A percentile compares a stretch with the other conserved stretches of the same genome.
Evolutionary conservation across 2,113 vertebrate genomes (phyloP).

Genomic region (Mohoua ochrocephala): DNA sequence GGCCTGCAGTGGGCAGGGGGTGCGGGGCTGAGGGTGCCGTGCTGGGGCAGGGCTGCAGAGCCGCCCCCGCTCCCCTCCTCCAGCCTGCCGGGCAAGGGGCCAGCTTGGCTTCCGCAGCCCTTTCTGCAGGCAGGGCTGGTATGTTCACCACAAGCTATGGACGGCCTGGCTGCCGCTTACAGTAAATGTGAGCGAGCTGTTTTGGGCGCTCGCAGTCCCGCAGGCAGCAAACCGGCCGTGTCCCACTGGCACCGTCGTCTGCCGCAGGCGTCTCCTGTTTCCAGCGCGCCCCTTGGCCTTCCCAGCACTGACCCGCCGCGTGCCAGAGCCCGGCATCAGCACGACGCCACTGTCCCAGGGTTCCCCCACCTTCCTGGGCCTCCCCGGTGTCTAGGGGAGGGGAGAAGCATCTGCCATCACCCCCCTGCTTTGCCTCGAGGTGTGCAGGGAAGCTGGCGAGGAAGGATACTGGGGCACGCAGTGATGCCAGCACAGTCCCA

Average conservation of each 20-base stretch:
- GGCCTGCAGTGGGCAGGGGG: background rate
- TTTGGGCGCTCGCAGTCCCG: background rate
- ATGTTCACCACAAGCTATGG: constrained; percentile 21
- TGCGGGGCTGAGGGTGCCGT: background rate
- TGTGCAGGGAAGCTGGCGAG: background rate
- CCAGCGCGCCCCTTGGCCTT: background rate
- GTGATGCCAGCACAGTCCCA: background rate
- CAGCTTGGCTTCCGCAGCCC: constrained; percentile 14
- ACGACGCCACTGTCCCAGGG: background rate
- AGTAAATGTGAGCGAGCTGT: constrained; percentile 20
- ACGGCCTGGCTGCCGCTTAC: constrained; percentile 29
- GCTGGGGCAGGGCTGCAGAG: background rate
- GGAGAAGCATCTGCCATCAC: background rate
- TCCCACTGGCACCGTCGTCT: background rate
- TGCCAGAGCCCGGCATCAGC: background rate
- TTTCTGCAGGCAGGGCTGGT: constrained; percentile 37
- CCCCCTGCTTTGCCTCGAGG: background rate
- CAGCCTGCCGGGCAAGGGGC: background rate
- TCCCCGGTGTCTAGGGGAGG: background rate
- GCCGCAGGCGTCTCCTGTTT: background rate
- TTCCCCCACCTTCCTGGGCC: background rate
- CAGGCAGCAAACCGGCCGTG: background rate
- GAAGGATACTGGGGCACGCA: background rate
- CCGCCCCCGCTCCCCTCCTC: background rate
- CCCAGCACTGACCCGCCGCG: background rate